Base-by-base conservation (phyloP, 2,797 vertebrate species). In the Sternotherus odoratus region DNA sequence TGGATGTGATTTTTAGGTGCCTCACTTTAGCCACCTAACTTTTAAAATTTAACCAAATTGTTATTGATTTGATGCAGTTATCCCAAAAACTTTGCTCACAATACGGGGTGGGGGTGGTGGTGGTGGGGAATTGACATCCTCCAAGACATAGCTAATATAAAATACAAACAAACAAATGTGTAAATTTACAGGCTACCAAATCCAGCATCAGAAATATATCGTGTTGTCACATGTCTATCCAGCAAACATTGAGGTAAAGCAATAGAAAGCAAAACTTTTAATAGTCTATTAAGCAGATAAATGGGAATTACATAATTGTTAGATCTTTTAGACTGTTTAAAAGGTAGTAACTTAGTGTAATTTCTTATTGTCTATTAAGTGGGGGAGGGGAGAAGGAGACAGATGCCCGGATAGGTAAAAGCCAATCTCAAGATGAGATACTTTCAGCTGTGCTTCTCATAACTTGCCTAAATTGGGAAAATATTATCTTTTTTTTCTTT, bases 211-310 rank as follows among this genome's bases (percentile, higher is more conserved):
- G 30, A 87, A 51, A 79, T 6, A 7, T 46, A 79, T 89, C 69
- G 21, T 90, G 39, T 15, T 24, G 57, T 21, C 0, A 1, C 0
- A 0, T 39, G 8, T 77, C 74, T 87, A 0, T 86, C 94, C 51
- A 79, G 63, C 69, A 46, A 46, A 46, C 43, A 28, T 74, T 28
- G 24, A 46, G 43, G 57, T 39, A 77, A 28, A 79, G 46, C 39
- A 2, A 0, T 74, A 60, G 84, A 60, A 77, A 88, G 46, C 79
- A 83, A 82, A 89, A 74, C n/a, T 28, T 46, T 24, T 15, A 46
- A 74, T 74, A 12, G 4, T 46, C 24, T 16, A 46, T 4, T 46
- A 46, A 46, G 39, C 24, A 46, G 63, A 28, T 39, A 46, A 46
- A 8, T 46, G 23, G 11, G 46, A 74, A 46, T 46, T 46, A 74